Evolutionary conservation across 2,888 invertebrate species (phyloP).

Genomic region (Amiota minor): DNA sequence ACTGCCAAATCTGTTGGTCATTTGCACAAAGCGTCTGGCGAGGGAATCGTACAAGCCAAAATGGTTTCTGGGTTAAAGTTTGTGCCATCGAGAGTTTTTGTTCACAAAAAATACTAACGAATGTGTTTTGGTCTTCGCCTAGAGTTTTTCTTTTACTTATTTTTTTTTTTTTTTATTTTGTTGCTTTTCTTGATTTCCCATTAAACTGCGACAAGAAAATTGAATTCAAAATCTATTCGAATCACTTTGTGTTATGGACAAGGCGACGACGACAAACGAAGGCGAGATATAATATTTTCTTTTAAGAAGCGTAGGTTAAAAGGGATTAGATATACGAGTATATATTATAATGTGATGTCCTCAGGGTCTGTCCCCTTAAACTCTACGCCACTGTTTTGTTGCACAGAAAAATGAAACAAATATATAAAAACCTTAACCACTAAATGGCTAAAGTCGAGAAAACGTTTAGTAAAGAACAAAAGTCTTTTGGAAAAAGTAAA

Average conservation of each 20-base stretch:
- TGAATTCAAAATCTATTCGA: conserved; percentile 48
- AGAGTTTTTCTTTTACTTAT: conserved; percentile 1
- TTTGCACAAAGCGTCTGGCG: conserved; percentile 4
- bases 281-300: too few species aligned
- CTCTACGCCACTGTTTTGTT: conserved; percentile 2
- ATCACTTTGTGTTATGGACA: conserved; percentile 35
- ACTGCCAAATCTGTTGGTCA: conserved; percentile 30
- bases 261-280: background rate
- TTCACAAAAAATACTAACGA: conserved; percentile 26
- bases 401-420: background rate
- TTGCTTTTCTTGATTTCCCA: conserved; percentile 36
- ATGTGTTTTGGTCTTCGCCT: conserved; percentile 24
- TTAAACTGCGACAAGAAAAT: conserved; percentile 26
- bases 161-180: conserved; percentile 21
- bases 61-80: background rate
- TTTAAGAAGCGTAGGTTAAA: background rate
- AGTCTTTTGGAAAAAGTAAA: background rate
- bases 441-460: conserved; percentile 15
- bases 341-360: background rate
- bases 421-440: conserved; percentile 8
- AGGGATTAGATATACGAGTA: too few species aligned
- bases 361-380: background rate
- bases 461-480: conserved; percentile 19
- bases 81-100: background rate
- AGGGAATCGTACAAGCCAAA: background rate